Conservation (phyloP, 2,113 vertebrate species). For the Lasiurus cinereus region DNA sequence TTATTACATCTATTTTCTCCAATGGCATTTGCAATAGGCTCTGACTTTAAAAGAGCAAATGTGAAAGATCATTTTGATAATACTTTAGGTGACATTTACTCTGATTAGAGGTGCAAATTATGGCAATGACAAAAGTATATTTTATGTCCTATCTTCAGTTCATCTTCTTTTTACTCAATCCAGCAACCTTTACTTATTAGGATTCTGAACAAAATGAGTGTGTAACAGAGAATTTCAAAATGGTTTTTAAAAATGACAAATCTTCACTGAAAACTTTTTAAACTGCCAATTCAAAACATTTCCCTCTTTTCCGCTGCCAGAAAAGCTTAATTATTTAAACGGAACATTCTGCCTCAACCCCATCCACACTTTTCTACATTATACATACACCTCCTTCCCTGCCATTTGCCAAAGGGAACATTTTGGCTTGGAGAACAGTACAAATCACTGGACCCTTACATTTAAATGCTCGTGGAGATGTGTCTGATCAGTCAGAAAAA, state of each 20-base stretch:
- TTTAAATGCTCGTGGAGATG: background rate
- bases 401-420: background rate
- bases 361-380: background rate
- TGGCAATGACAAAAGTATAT: background rate
- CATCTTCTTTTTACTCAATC: background rate
- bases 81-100: slow-evolving; percentile 34
- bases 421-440: background rate
- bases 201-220: background rate
- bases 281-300: background rate
- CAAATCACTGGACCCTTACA: background rate
- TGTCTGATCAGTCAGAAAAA: background rate
- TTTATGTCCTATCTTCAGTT: background rate
- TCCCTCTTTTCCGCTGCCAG: slow-evolving; percentile 1
- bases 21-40: slow-evolving; percentile 4
- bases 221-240: background rate
- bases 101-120: background rate
- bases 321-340: background rate
- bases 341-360: background rate
- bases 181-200: background rate
- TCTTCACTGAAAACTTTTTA: background rate
- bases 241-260: slow-evolving; percentile 4
- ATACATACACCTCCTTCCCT: background rate
- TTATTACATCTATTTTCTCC: background rate
- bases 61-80: background rate
- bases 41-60: slow-evolving; percentile 31